A percentile compares a stretch with the other conserved stretches of the same genome.
These are phyloP conservation scores for Sthenelais limicola DNA, from an alignment of 2,888 invertebrate species.

Conservation along the genomic window DNA sequence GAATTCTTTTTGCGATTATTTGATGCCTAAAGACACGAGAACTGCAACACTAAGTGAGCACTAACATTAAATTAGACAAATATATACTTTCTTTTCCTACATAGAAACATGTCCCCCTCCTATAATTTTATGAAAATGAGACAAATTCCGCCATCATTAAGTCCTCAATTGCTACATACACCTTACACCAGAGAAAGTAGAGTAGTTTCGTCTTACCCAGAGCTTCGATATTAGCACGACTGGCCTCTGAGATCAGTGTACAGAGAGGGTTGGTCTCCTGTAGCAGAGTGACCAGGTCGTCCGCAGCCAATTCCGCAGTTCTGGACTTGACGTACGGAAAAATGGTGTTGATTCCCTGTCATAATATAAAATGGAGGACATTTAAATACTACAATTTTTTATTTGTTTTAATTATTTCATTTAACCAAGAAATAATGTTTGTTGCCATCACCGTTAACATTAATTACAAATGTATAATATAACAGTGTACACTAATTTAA, in stretches of 20 bases:
- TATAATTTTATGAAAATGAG: neutral
- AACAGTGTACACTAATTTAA: too few relatives aligned
- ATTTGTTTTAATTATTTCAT: too few relatives aligned
- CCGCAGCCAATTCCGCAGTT: constrained; percentile 80
- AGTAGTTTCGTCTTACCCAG: constrained; percentile 77
- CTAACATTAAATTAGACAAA: neutral
- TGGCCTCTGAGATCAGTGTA: constrained; percentile 78
- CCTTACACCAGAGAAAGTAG: neutral
- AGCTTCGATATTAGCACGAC: constrained; percentile 80
- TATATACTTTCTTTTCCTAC: neutral
- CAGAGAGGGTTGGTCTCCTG: constrained; percentile 87
- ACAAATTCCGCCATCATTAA: neutral
- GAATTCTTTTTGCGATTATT: too few relatives aligned
- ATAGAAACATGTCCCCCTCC: neutral
- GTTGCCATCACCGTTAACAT: too few relatives aligned
- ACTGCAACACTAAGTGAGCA: too few relatives aligned
- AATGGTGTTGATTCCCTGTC: constrained; percentile 51
- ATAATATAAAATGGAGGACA: too few relatives aligned
- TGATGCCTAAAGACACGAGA: too few relatives aligned
- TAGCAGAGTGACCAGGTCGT: constrained; percentile 85
- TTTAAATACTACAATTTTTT: too few relatives aligned
- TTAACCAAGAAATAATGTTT: too few relatives aligned
- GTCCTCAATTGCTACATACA: neutral
- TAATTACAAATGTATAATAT: too few relatives aligned
- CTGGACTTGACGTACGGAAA: constrained; percentile 71